Percentiles rank a stretch among this genome's conserved stretches.
Evolutionary conservation across 2,113 vertebrate species (phyloP).

Genomic region (Sebastes fasciatus): DNA sequence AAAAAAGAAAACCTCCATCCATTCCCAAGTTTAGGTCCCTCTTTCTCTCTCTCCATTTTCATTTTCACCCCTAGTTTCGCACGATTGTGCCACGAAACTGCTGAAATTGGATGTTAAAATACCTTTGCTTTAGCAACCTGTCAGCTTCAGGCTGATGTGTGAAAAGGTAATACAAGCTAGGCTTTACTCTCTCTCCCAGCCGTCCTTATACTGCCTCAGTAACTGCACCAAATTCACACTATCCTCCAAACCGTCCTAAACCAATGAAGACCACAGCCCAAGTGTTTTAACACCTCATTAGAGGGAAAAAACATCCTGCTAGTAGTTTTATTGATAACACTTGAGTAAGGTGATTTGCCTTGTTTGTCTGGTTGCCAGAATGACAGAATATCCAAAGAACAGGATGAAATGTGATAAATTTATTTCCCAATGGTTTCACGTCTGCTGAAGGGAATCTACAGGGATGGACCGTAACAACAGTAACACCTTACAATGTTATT

Average conservation of each 20-base stretch:
- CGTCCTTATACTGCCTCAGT: slow-evolving; percentile 5
- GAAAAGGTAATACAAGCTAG: slow-evolving; percentile 76
- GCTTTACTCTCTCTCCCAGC: slow-evolving; percentile 10
- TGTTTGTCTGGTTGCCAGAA: slow-evolving; percentile 2
- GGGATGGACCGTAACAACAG: not conserved
- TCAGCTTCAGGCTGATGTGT: slow-evolving; percentile 75
- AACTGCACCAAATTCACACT: slow-evolving; percentile 57
- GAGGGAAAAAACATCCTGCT: slow-evolving; percentile 6
- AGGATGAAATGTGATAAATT: slow-evolving; percentile 40
- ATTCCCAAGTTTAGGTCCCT: slow-evolving; percentile 45
- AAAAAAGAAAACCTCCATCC: slow-evolving; percentile 9
- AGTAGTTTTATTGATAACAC: slow-evolving; percentile 10
- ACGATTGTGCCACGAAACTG: slow-evolving; percentile 65
- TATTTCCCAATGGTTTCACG: slow-evolving; percentile 44
- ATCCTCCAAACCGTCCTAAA: slow-evolving; percentile 27
- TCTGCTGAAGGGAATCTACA: slow-evolving; percentile 11
- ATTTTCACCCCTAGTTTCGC: slow-evolving; percentile 65
- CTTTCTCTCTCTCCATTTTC: slow-evolving; percentile 48
- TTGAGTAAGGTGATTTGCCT: slow-evolving; percentile 3
- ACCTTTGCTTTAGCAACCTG: slow-evolving; percentile 76
- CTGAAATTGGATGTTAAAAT: slow-evolving; percentile 78
- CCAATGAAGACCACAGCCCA: slow-evolving; percentile 24
- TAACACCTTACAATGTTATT: not conserved
- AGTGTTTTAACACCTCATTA: slow-evolving; percentile 55
- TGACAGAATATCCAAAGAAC: slow-evolving; percentile 8